Percentiles rank a stretch among this genome's conserved stretches.
Conservation (phyloP, 2,888 invertebrate genomes). For the Cryptocephalus primarius region DNA sequence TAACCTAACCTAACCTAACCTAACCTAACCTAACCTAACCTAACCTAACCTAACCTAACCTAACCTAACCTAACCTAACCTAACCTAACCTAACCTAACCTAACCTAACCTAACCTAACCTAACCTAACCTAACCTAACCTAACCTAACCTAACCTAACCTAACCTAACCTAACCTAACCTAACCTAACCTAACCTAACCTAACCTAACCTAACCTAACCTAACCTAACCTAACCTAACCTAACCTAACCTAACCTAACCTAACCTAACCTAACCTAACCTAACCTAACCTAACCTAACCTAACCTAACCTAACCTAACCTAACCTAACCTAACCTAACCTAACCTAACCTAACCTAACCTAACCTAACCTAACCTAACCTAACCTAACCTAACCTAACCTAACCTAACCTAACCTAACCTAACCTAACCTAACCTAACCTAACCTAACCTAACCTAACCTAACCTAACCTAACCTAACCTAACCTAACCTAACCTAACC, state of each 20-base stretch:
- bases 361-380: neutral
- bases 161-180: conserved; percentile 12
- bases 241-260: neutral
- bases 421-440: neutral
- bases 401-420: neutral
- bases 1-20: conserved; percentile 13
- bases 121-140: conserved; percentile 3
- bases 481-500: conserved; percentile 5
- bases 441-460: conserved; percentile 2
- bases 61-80: conserved; percentile 1
- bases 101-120: neutral
- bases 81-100: conserved; percentile 1
- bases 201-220: conserved; percentile 8
- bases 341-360: conserved; percentile 4
- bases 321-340: neutral
- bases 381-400: neutral
- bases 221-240: neutral
- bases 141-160: conserved; percentile 12
- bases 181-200: conserved; percentile 7
- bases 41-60: conserved; percentile 7
- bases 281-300: neutral
- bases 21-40: conserved; percentile 10
- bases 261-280: neutral
- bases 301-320: neutral
- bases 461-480: conserved; percentile 4